Conservation (phyloP, 2,888 invertebrate genomes). For the Hypselothyrea guttata region DNA sequence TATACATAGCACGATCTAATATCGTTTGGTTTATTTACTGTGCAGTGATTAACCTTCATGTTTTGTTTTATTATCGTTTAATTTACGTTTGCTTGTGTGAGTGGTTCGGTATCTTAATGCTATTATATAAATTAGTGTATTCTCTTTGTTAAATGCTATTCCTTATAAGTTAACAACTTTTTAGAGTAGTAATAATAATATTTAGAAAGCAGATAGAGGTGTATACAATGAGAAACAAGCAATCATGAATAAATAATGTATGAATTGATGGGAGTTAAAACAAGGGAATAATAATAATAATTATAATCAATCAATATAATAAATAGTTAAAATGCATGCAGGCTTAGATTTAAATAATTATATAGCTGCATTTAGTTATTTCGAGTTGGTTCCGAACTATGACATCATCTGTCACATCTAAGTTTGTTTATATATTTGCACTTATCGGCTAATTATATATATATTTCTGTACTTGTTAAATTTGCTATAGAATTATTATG, state of each 20-base stretch:
- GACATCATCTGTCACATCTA: slow-evolving; percentile 16
- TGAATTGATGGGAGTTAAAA: slow-evolving; percentile 16
- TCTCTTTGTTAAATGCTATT: slow-evolving; percentile 61
- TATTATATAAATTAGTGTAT: slow-evolving; percentile 50
- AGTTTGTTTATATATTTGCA: slow-evolving; percentile 16
- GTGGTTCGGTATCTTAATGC: slow-evolving; percentile 31
- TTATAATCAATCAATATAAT: slow-evolving; percentile 34
- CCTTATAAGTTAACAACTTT: slow-evolving; percentile 60
- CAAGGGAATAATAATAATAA: slow-evolving; percentile 30
- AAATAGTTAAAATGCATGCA: slow-evolving; percentile 33
- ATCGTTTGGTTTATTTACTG: slow-evolving; percentile 25
- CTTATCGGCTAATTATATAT: slow-evolving; percentile 27
- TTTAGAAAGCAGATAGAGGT: slow-evolving; percentile 17
- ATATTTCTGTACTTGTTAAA: slow-evolving; percentile 35
- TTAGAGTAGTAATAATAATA: slow-evolving; percentile 35
- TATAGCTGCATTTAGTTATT: slow-evolving; percentile 26
- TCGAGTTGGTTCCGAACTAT: slow-evolving; percentile 45
- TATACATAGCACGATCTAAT: slow-evolving; percentile 26
- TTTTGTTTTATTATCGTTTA: slow-evolving; percentile 24
- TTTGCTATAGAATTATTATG: slow-evolving; percentile 51
- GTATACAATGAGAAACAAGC: slow-evolving; percentile 38
- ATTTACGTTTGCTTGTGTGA: slow-evolving; percentile 19
- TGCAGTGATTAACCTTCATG: slow-evolving; percentile 28
- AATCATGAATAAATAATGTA: slow-evolving; percentile 20
- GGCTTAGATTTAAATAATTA: slow-evolving; percentile 9